phyloP scores from a whole-genome alignment of 92 coral and sea anemone species.

The Pocillopora grandis region DNA sequence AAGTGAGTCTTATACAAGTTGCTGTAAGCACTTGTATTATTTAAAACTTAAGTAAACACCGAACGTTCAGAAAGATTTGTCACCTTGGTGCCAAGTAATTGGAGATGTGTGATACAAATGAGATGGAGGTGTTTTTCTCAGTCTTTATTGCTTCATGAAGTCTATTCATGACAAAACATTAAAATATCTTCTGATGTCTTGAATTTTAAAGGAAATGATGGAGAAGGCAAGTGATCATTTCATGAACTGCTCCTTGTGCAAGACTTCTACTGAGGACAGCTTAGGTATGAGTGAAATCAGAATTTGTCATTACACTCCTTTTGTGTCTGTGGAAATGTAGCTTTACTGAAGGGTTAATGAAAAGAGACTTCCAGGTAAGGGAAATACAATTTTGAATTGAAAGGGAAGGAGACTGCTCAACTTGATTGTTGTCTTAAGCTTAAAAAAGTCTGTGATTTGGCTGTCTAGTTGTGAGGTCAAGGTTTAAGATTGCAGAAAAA shows the following conservation, averaged over 20 bases:
- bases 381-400: no score
- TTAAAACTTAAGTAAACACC: background rate
- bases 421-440: no score
- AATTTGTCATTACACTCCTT: background rate
- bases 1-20: background rate
- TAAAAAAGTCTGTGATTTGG: no score
- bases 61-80: background rate
- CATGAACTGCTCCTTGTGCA: constrained; percentile 2
- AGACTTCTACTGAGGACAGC: background rate
- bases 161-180: background rate
- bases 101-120: background rate
- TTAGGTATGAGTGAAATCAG: constrained; percentile 1
- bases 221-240: background rate
- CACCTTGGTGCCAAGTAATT: background rate
- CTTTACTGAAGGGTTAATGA: no score
- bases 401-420: no score
- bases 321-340: no score
- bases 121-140: background rate
- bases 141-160: background rate
- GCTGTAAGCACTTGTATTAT: background rate
- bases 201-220: background rate
- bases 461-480: no score
- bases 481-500: no score
- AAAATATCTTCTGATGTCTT: background rate
- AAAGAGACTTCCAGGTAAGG: no score